Evolutionary conservation across 2,113 vertebrate species (phyloP).

Genomic region (Petromus typicus): DNA sequence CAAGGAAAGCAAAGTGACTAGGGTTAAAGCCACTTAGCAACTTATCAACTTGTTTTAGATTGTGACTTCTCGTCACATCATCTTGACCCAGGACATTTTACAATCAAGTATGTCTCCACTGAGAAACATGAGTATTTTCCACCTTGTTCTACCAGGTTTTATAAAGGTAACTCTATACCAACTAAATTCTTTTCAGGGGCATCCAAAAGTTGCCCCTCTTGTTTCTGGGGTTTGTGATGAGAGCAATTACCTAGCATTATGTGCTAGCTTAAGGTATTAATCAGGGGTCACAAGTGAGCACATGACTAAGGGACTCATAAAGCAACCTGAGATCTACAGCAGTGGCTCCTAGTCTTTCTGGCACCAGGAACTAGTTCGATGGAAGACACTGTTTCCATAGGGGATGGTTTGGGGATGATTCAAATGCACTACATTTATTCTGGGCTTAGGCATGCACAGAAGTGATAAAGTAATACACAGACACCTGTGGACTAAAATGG

Average conservation of each 20-base stretch:
- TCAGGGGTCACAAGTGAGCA: background rate
- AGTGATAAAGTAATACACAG: background rate
- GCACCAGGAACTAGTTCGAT: too few relatives aligned
- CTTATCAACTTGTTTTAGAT: background rate
- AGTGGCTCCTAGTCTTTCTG: background rate
- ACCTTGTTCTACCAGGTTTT: background rate
- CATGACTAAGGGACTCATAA: background rate
- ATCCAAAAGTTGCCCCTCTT: background rate
- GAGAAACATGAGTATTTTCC: background rate
- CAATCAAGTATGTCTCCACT: background rate
- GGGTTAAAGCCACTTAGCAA: background rate
- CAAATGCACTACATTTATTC: background rate
- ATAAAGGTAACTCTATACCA: background rate
- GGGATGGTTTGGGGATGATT: background rate
- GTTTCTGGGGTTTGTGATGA: background rate
- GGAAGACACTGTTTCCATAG: background rate
- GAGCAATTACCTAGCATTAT: background rate
- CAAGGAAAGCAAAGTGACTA: background rate
- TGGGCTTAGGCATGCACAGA: background rate
- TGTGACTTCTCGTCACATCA: background rate
- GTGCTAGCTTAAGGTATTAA: background rate
- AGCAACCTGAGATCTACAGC: background rate
- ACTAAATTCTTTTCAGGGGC: background rate
- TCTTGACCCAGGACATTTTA: background rate
- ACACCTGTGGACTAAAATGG: background rate